A percentile compares a stretch with the other conserved stretches of the same genome.
Evolutionary conservation across 1,140 invertebrate species (phyloP).

Genomic region (Melanaphis sacchari): DNA sequence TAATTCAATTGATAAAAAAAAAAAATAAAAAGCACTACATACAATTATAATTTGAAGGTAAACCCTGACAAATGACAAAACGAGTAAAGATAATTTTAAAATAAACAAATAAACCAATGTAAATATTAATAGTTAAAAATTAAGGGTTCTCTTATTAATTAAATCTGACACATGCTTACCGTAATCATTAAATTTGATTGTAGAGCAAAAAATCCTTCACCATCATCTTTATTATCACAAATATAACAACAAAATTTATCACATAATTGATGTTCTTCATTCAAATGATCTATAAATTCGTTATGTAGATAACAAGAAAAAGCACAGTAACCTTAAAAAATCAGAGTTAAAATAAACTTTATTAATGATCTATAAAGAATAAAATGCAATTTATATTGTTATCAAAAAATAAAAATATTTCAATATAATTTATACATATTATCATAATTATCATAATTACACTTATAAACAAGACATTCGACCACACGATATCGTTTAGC

Average conservation of each 20-base stretch:
- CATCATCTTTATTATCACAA: slow-evolving; percentile 27
- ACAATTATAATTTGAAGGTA: not conserved
- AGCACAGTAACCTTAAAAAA: slow-evolving; percentile 11
- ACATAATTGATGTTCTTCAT: slow-evolving; percentile 27
- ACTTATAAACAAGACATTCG: not conserved
- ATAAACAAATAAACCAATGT: not conserved
- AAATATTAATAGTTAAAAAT: not conserved
- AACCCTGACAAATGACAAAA: not conserved
- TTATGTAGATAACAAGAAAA: slow-evolving; percentile 16
- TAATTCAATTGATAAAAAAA: not conserved
- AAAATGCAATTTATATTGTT: not conserved
- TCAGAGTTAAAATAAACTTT: not conserved
- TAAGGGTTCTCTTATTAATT: not conserved
- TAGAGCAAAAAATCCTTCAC: slow-evolving; percentile 1
- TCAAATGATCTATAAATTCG: slow-evolving; percentile 1
- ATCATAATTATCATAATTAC: too few relatives aligned
- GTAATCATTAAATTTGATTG: not conserved
- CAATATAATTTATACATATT: too few relatives aligned
- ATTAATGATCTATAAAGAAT: not conserved
- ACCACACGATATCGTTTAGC: not conserved
- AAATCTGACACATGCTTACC: slow-evolving; percentile 20
- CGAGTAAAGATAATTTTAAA: not conserved
- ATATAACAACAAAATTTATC: slow-evolving; percentile 48
- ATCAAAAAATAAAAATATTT: not conserved
- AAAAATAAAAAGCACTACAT: not conserved